Evolutionary conservation across 1,140 invertebrate species (phyloP).

Genomic region (Melitaea cinxia): DNA sequence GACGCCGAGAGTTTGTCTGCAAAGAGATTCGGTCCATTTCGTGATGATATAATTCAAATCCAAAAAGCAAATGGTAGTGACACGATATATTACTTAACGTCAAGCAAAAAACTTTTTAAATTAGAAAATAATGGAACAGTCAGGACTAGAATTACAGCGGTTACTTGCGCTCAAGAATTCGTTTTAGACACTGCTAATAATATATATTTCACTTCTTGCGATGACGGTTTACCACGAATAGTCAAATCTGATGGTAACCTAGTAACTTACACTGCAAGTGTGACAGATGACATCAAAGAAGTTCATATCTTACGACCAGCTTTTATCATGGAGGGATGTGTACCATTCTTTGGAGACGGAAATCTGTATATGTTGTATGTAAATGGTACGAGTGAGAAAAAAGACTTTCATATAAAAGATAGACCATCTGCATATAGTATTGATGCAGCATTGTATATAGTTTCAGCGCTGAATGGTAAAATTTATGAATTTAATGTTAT

Average conservation of each 20-base stretch:
- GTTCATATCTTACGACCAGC: slow-evolving; percentile 58
- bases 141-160: slow-evolving; percentile 43
- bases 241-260: slow-evolving; percentile 47
- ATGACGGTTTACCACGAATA: slow-evolving; percentile 50
- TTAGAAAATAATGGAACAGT: slow-evolving; percentile 59
- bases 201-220: slow-evolving; percentile 61
- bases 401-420: slow-evolving; percentile 55
- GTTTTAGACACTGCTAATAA: slow-evolving; percentile 69
- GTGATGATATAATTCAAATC: slow-evolving; percentile 62
- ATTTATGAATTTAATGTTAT: slow-evolving; percentile 70
- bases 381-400: slow-evolving; percentile 61
- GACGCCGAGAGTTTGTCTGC: slow-evolving; percentile 55
- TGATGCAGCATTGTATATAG: slow-evolving; percentile 62
- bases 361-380: slow-evolving; percentile 55
- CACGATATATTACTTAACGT: slow-evolving; percentile 55
- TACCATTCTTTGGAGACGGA: slow-evolving; percentile 63
- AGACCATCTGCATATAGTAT: slow-evolving; percentile 58
- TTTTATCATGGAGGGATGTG: slow-evolving; percentile 60
- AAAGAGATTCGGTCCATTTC: slow-evolving; percentile 56
- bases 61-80: slow-evolving; percentile 65
- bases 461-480: slow-evolving; percentile 60
- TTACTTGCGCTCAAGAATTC: slow-evolving; percentile 58
- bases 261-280: slow-evolving; percentile 40
- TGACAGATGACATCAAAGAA: slow-evolving; percentile 52
- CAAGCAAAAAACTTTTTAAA: slow-evolving; percentile 52